Conservation (phyloP, 2,888 invertebrate genomes). For the Tinea semifulvella region DNA sequence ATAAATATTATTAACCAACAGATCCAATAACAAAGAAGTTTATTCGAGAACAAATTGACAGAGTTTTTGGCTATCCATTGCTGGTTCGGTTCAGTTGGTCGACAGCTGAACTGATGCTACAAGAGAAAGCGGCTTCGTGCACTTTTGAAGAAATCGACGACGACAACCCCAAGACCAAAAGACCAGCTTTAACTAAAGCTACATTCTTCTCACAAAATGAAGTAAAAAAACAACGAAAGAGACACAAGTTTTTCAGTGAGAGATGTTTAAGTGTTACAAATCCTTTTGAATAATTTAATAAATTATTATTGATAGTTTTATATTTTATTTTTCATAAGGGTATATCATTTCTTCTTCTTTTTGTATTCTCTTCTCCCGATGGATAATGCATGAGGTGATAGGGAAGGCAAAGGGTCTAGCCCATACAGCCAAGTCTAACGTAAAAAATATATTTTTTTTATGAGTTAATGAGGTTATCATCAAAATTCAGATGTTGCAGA, state of each 20-base stretch:
- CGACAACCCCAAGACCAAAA: constrained; percentile 39
- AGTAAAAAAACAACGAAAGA: constrained; percentile 45
- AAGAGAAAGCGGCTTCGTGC: constrained; percentile 75
- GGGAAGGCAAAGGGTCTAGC: too few species aligned
- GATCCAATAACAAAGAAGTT: constrained; percentile 96
- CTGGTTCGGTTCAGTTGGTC: constrained; percentile 98
- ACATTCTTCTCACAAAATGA: constrained; percentile 60
- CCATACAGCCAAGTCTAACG: too few species aligned
- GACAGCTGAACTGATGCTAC: constrained; percentile 84
- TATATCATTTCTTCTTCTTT: too few species aligned
- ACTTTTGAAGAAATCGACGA: constrained; percentile 77
- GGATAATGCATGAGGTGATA: too few species aligned
- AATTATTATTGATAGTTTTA: neutral
- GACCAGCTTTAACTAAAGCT: constrained; percentile 44
- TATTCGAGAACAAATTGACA: constrained; percentile 80
- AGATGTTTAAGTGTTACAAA: constrained; percentile 66
- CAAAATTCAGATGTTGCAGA: too few species aligned
- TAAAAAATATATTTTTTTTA: too few species aligned
- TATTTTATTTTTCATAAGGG: neutral
- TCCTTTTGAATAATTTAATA: constrained; percentile 41
- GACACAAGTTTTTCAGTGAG: constrained; percentile 74
- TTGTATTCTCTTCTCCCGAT: too few species aligned
- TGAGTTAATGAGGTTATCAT: too few species aligned
- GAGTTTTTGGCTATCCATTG: constrained; percentile 93
- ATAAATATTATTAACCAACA: constrained; percentile 25